Conservation (phyloP, 2,113 vertebrate genomes). For the Sitta europaea region DNA sequence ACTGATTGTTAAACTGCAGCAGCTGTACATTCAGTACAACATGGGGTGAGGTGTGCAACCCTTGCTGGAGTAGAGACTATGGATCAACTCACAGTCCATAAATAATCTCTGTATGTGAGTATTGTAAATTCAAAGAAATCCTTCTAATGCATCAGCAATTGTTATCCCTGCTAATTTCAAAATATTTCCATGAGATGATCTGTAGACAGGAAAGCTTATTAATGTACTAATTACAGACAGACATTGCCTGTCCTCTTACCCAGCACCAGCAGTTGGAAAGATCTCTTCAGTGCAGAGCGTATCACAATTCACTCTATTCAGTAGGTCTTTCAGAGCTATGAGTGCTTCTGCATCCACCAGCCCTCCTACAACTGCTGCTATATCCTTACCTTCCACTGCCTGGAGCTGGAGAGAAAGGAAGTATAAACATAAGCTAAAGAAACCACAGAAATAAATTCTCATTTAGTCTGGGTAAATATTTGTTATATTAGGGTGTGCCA, state of each 20-base stretch:
- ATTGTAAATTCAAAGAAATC: not conserved
- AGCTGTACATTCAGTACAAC: not conserved
- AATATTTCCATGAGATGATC: not conserved
- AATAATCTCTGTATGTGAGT: not conserved
- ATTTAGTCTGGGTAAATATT: not conserved
- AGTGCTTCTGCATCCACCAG: conserved; percentile 93
- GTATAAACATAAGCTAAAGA: not conserved
- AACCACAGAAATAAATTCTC: not conserved
- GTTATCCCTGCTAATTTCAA: not conserved
- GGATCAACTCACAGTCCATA: not conserved
- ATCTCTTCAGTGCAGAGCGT: conserved; percentile 91
- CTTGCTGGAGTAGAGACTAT: not conserved
- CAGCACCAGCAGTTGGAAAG: conserved; percentile 90
- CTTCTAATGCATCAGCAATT: not conserved
- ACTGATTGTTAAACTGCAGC: not conserved
- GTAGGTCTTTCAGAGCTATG: conserved; percentile 89
- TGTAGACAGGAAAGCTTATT: not conserved
- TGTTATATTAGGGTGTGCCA: not conserved
- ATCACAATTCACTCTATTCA: conserved; percentile 91
- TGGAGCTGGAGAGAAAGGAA: conserved; percentile 79
- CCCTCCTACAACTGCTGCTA: conserved; percentile 90
- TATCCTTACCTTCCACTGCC: conserved; percentile 78
- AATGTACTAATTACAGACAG: not conserved
- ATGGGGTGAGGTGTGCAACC: not conserved
- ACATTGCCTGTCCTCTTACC: conserved; percentile 71